Evolutionary conservation across 2,888 invertebrate genomes (phyloP), one percentile per base, ranked within the genome.

Genomic region (Cosmia trapezina): DNA sequence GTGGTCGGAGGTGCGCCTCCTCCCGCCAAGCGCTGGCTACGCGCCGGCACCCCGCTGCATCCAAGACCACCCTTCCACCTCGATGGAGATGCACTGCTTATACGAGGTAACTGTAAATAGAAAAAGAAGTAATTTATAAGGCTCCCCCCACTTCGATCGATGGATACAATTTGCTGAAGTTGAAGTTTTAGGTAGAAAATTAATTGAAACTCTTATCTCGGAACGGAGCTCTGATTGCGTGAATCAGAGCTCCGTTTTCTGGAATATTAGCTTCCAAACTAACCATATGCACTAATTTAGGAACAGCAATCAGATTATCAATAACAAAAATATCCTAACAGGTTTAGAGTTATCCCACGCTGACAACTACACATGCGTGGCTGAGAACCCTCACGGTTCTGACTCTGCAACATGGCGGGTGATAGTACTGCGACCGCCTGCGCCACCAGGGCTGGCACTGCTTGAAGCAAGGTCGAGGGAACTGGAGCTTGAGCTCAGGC

Each of bases 341-440:
- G 98, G 97, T 87, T 94, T 97, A 79, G 98, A 98, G 88, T 94
- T 97, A 73, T 97, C 97, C 47, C 96, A 98, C 67, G 97, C 97
- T 68, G 98, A 98, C 84, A 98, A 98, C 94, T 98, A 98, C 91
- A 97, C 98, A 7, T 98, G 98, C 88, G 97, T 97, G 49, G 98
- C 98, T 49, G 98, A 98, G 88, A 99, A 99, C 93, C 97, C 98
- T 59, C 98, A 98, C 88, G 98, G 98, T 1, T 97, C 97, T 62
- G 98, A 98, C 92, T 97, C 98, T 63, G 97, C 98, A 66, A 97
- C 97, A 28, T 98, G 98, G 96, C 97, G 97, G 41, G 96, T 98
- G 57, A 96, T 97, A 79, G 98, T 98, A 0, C 97, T 98, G 86
- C 97, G 98, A 87, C 97, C 98, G 19, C 98, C 98, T 0, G 94